Evolutionary conservation across 2,797 vertebrate species (phyloP).

Genomic region (Trachurus trachurus): DNA sequence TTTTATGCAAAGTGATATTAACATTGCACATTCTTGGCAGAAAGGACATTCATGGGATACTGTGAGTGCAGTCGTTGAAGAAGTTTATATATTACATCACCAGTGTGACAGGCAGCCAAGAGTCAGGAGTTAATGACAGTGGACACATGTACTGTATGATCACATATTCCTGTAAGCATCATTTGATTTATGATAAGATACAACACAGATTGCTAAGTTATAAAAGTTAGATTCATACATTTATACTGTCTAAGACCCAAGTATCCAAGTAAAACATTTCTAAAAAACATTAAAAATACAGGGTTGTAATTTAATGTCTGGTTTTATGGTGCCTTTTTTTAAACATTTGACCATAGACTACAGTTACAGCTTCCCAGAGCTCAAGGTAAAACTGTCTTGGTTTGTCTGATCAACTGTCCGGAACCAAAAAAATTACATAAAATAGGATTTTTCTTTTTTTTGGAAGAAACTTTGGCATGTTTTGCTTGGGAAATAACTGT

Average conservation of each 20-base stretch:
- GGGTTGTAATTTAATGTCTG: no score
- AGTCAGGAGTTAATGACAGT: constrained; percentile 7
- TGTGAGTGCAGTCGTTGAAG: constrained; percentile 28
- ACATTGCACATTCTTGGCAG: constrained; percentile 38
- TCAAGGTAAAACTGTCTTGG: not conserved
- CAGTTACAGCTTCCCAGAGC: not conserved
- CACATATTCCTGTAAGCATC: not conserved
- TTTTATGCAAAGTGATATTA: constrained; percentile 60
- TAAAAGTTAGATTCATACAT: not conserved
- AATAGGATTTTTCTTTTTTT: no score
- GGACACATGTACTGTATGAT: not conserved
- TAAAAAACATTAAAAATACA: not conserved
- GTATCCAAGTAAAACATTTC: no score
- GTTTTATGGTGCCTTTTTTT: no score
- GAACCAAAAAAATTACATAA: no score
- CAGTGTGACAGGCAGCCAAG: constrained; percentile 12
- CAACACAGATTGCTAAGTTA: not conserved
- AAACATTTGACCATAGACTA: no score
- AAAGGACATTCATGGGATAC: constrained; percentile 17
- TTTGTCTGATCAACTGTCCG: no score
- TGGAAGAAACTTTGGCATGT: no score
- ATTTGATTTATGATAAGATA: not conserved
- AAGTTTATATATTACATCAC: constrained; percentile 38
- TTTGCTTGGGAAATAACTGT: no score
- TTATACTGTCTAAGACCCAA: not conserved